Evolutionary conservation across 2,113 vertebrate species (phyloP), one percentile per base, ranked within the genome.

Genomic region (Entomyzon cyanotis): DNA sequence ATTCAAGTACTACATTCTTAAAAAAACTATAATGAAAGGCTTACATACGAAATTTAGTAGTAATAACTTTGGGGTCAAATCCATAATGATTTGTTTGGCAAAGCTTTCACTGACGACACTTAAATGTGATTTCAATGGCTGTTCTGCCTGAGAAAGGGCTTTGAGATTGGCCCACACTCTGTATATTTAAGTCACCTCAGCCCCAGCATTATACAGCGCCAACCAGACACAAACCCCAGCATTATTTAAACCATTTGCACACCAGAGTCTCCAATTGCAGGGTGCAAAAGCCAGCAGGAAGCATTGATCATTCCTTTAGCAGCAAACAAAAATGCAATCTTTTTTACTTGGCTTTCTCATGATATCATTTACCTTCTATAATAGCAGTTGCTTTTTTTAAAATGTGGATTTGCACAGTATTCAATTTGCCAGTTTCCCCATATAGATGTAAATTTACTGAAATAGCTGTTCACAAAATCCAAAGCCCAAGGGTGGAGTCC

Each of bases 351-450:
- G 93, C 77, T 95, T 90, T 95, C 94, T 96, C 95, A 93, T 96
- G 46, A 97, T 96, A 97, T 97, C 97, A 98, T 97, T 97, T 97
- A 90, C 96, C 96, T 97, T 97, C 97, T 97, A 97, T 97, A 98
- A 92, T 94, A 97, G 97, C 79, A 96, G 97, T 87, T 97, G 94
- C 97, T 96, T 96, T 98, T 96, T 97, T 96, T 97, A 93, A 97
- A 94, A 84, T 60, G 9, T 73, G 90, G 95, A 96, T 97, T 97
- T 97, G 82, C 77, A 97, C 96, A 97, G 93, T 95, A 97, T 97
- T 97, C 96, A 96, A 97, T 97, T 97, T 97, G 92, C 94, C 62
- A 81, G 94, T 94, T 94, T 94, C 85, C 73, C 95, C 97, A 97
- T 98, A 98, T 97, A 98, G 98, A 93, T 75, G 77, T 91, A 76